These are phyloP conservation scores for Hydrolagus affinis DNA, from an alignment of 2,113 vertebrate species.

Conservation along the genomic window DNA sequence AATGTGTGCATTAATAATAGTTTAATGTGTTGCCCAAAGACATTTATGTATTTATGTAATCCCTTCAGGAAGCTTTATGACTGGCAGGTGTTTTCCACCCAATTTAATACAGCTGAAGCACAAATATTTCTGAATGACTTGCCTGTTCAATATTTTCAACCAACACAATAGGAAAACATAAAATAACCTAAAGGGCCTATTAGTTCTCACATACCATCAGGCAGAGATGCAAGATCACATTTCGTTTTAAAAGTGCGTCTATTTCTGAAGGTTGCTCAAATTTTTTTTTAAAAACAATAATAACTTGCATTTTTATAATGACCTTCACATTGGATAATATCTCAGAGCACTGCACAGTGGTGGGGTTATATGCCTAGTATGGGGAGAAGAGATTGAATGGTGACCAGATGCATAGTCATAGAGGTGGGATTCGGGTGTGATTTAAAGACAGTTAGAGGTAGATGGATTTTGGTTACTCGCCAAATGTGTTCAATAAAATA, in stretches of 20 bases:
- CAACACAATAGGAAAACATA: neutral
- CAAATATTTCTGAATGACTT: neutral
- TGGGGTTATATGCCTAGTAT: too few relatives aligned
- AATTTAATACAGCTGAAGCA: neutral
- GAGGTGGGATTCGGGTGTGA: too few relatives aligned
- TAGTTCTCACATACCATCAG: neutral
- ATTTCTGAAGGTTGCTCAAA: neutral
- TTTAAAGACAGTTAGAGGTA: too few relatives aligned
- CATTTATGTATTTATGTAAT: neutral
- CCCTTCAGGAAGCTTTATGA: neutral
- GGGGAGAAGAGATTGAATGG: too few relatives aligned
- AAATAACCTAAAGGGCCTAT: neutral
- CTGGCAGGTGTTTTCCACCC: neutral
- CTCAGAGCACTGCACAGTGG: too few relatives aligned
- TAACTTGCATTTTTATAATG: too few relatives aligned
- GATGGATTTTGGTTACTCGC: too few relatives aligned
- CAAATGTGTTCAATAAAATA: too few relatives aligned
- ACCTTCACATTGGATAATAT: too few relatives aligned
- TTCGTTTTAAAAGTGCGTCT: neutral
- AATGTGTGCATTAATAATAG: neutral
- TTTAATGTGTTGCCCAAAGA: neutral
- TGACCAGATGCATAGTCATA: too few relatives aligned
- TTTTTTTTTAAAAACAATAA: conserved; percentile 17
- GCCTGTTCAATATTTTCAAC: neutral
- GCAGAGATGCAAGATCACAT: neutral